Base-by-base conservation (phyloP, 1,140 invertebrate genomes). In the Eriosoma lanigerum region DNA sequence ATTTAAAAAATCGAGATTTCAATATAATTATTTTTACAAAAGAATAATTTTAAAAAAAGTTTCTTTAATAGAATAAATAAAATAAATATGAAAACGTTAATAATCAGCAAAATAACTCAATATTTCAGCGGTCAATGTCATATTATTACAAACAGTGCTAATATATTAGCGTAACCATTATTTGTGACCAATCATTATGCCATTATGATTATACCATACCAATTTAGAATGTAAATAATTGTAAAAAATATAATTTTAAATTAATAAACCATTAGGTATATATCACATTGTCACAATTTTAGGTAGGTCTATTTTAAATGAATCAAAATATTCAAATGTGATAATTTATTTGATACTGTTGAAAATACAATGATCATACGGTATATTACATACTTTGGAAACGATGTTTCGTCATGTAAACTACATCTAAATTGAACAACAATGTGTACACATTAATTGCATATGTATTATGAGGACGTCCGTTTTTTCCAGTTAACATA, bases 401-500 rank as follows among this genome's bases (percentile, higher is more conserved):
- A 58, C n/a, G 24, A 29, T 13, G n/a, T 75, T 56, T 54, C 29
- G 52, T n/a, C 72, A 56, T 58, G 52, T 76, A 56, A 56, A 75
- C 54, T 72, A 75, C 58, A 76, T 60, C 52, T n/a, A 76, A 76
- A 76, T 76, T 56, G 73, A 76, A 26, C 32, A 76, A 76, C 73
- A 76, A 76, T 46, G 32, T 24, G 54, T 44, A 56, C 19, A 44
- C 46, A 58, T 56, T 73, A 73, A 73, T 54, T 76, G 73, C 54
- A 13, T n/a, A 29, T 13, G 32, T 58, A 76, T 75, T 76, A 56
- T 56, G 32, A 76, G 73, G 32, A 76, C 54, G 73, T 76, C 73
- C 73, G 73, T 75, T 76, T 76, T 68, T 76, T 56, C 73, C 73
- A 56, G 50, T 76, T 76, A 76, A 76, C 32, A 75, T 52, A 52